Evolutionary conservation across 2,888 invertebrate species (phyloP), one percentile per base, ranked within the genome.

Genomic region (Pseudanteris insignis): DNA sequence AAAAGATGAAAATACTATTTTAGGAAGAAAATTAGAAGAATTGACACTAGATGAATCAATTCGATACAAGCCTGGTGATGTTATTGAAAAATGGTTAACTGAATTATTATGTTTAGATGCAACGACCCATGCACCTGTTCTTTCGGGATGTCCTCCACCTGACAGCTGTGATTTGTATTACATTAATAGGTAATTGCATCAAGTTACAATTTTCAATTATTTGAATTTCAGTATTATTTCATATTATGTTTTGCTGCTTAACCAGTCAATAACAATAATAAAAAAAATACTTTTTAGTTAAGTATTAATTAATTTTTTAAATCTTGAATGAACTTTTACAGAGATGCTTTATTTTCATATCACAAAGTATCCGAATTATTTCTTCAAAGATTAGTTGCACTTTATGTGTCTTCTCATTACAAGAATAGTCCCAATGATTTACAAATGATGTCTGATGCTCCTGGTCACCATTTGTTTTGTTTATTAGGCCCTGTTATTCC

Each of bases 371-470:
- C 94, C 0, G 94, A 94, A 81, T 86, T 89, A 1, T 98, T 99
- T 80, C 83, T 99, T 6, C 96, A 97, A 70, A 84, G 93, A 55
- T 78, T 99, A 6, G 94, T 99, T 66, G 87, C 94, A 8, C 88
- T 99, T 30, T 97, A 95, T 77, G 98, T 98, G 0, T 89, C 99
- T 0, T 97, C 98, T 3, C 99, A 99, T 83, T 99, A 99, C 79
- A 99, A 91, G 88, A 99, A 99, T 83, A 93, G 93, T 50, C 99
- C 99, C 0, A 97, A 99, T 81, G 99, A 99, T 83, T 84, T 99
- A 29, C 98, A 99, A 83, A 89, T 99, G 86, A 86, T 99, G 83
- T 95, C 97, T 8, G 99, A 99, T 81, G 98, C 99, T 9, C 98
- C 99, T 0, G 96, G 96, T 1, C 99, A 99, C 82, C 94, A 96